Conservation (phyloP, 1,140 invertebrate species). For the Phortica variegata region DNA sequence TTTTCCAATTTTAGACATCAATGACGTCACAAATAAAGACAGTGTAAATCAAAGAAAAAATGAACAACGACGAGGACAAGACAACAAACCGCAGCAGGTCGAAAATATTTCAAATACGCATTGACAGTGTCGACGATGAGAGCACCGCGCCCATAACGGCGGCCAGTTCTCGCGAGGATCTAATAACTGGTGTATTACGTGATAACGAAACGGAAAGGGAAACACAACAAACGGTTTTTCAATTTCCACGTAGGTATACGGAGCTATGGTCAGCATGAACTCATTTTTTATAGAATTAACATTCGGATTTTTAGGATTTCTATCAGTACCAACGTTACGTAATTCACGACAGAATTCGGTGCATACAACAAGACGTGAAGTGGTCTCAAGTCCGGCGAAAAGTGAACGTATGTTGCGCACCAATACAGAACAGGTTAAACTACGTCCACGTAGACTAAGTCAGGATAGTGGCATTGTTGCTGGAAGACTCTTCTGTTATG, state of each 20-base stretch:
- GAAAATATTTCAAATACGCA: conserved; percentile 42
- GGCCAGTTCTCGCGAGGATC: conserved; percentile 43
- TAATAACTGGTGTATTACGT: conserved; percentile 29
- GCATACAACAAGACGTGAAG: conserved; percentile 24
- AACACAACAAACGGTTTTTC: conserved; percentile 23
- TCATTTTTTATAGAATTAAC: not conserved
- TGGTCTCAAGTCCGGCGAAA: conserved; percentile 50
- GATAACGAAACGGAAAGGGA: conserved; percentile 23
- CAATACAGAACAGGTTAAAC: conserved; percentile 15
- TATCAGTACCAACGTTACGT: conserved; percentile 45
- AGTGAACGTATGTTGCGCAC: conserved; percentile 39
- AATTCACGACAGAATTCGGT: conserved; percentile 23
- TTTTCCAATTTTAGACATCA: not conserved
- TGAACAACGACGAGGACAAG: conserved; percentile 26
- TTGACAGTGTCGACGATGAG: conserved; percentile 49
- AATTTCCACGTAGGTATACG: conserved; percentile 40
- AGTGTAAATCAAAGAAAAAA: conserved; percentile 14
- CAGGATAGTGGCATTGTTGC: conserved; percentile 51
- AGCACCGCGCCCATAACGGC: conserved; percentile 48
- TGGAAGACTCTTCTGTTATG: conserved; percentile 38
- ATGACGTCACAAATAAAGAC: conserved; percentile 6
- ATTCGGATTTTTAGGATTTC: conserved; percentile 32
- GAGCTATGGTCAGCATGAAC: not conserved
- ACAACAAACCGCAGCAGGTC: conserved; percentile 19
- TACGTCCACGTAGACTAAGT: conserved; percentile 36